Conservation (phyloP, 1,140 invertebrate genomes). For the Orchesella cincta region DNA sequence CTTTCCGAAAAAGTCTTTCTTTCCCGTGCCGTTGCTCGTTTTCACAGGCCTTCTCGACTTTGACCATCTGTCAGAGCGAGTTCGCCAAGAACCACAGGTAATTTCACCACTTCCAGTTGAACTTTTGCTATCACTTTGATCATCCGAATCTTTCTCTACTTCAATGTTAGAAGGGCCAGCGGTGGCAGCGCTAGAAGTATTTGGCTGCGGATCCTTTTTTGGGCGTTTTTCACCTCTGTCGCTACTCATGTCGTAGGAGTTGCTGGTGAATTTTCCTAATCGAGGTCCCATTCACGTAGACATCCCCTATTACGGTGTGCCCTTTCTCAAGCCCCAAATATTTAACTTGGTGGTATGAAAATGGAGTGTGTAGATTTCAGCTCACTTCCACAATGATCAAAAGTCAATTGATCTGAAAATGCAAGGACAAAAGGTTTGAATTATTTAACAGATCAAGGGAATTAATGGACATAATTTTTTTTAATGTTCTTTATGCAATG, state of each 20-base stretch:
- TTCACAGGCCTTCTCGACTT: constrained; percentile 35
- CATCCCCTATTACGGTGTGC: constrained; percentile 4
- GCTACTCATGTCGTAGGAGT: constrained; percentile 48
- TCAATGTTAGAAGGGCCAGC: neutral
- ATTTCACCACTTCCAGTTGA: constrained; percentile 41
- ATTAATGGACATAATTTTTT: too few relatives aligned
- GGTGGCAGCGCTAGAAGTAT: neutral
- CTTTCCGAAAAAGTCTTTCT: constrained; percentile 48
- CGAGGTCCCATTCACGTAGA: constrained; percentile 47
- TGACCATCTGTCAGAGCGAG: constrained; percentile 41
- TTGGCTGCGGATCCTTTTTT: neutral
- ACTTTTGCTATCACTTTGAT: constrained; percentile 40
- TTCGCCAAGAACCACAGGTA: constrained; percentile 39
- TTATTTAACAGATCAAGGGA: too few relatives aligned
- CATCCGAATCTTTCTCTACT: constrained; percentile 17
- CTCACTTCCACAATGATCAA: too few relatives aligned
- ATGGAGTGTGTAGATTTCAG: neutral
- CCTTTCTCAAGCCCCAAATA: neutral
- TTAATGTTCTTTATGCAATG: too few relatives aligned
- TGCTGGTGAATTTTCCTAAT: constrained; percentile 41
- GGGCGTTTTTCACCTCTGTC: constrained; percentile 15
- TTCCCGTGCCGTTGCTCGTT: constrained; percentile 6
- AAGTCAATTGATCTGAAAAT: too few relatives aligned
- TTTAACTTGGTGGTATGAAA: neutral
- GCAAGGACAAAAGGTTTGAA: too few relatives aligned